Evolutionary conservation across 1,140 invertebrate genomes (phyloP).

Genomic region (Ceratina australensis): DNA sequence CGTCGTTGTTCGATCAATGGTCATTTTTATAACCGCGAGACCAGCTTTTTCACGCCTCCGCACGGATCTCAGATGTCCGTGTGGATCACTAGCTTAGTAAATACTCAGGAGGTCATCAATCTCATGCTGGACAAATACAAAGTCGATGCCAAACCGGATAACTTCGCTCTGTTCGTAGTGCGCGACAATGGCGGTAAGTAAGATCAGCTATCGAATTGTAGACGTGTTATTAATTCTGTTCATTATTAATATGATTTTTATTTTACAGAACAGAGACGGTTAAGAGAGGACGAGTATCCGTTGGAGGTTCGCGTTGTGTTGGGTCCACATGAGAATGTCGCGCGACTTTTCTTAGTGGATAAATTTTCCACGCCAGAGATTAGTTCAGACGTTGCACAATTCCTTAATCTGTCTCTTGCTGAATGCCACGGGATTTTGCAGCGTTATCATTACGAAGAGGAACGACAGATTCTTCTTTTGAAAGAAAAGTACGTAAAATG

Average conservation of each 20-base stretch:
- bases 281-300: conserved; percentile 90
- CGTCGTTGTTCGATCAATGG: conserved; percentile 93
- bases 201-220: not conserved
- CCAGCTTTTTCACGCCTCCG: conserved; percentile 92
- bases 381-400: conserved; percentile 90
- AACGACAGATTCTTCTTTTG: conserved; percentile 85
- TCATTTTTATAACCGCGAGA: conserved; percentile 93
- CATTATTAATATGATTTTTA: conserved; percentile 19
- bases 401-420: conserved; percentile 88
- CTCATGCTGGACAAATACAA: conserved; percentile 93
- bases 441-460: conserved; percentile 89
- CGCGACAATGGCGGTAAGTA: conserved; percentile 89
- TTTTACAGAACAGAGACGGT: conserved; percentile 84
- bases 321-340: conserved; percentile 91
- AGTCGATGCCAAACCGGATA: conserved; percentile 87
- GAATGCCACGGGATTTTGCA: conserved; percentile 90
- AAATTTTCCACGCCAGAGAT: conserved; percentile 86
- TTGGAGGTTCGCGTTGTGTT: conserved; percentile 87
- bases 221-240: not conserved
- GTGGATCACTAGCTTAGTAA: conserved; percentile 90
- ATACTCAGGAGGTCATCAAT: conserved; percentile 90
- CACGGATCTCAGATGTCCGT: conserved; percentile 92
- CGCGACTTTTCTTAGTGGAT: conserved; percentile 90
- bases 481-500: conserved; percentile 83
- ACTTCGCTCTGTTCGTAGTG: conserved; percentile 91